Conservation (phyloP, 1,140 invertebrate genomes). For the Plutomurus gul region DNA sequence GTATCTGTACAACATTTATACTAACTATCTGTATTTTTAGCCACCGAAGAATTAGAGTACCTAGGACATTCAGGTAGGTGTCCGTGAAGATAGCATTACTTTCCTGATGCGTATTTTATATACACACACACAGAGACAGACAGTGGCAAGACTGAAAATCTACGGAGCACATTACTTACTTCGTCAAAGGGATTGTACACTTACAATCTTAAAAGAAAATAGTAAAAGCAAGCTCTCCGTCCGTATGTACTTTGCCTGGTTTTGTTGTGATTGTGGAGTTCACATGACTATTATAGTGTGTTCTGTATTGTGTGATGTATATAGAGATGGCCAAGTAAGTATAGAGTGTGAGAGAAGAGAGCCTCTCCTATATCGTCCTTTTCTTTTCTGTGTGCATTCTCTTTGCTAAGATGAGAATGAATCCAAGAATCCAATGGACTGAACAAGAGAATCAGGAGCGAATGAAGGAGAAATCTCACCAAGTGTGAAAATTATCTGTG, state of each 20-base stretch:
- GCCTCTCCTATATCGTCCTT: background rate
- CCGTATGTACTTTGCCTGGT: background rate
- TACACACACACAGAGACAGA: background rate
- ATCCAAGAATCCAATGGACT: conserved; percentile 40
- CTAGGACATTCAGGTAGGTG: background rate
- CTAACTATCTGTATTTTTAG: no score
- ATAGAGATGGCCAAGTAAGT: background rate
- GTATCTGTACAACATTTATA: no score
- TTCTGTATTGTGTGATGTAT: background rate
- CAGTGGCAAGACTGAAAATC: no score
- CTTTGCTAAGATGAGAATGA: conserved; percentile 15
- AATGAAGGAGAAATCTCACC: conserved; percentile 37
- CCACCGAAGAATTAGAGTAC: background rate
- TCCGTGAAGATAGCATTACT: background rate
- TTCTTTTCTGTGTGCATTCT: background rate
- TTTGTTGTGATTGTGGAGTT: background rate
- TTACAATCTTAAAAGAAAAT: background rate
- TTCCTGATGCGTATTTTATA: background rate
- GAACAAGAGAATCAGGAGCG: conserved; percentile 38
- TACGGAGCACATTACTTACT: conserved; percentile 8
- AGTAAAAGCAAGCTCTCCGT: background rate
- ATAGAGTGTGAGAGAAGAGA: background rate
- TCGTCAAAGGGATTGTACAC: background rate
- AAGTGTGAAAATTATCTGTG: conserved; percentile 53
- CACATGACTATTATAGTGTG: background rate